A percentile compares a stretch with the other conserved stretches of the same genome.
phyloP scores from a whole-genome alignment of 2,797 vertebrate genomes.

The Girardinus metallicus region DNA sequence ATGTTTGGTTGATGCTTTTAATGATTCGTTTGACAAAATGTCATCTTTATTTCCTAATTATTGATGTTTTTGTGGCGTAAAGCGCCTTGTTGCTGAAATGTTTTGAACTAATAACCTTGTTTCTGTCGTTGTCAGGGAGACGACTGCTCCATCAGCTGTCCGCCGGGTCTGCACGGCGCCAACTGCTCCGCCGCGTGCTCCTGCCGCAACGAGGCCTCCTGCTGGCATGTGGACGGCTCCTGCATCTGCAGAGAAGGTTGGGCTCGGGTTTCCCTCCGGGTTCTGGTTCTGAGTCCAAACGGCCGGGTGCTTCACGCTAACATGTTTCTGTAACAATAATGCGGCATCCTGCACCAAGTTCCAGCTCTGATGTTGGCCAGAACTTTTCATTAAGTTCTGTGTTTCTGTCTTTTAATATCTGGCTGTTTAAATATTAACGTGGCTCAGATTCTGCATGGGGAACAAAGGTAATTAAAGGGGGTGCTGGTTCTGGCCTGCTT shows the following conservation, averaged over 20 bases:
- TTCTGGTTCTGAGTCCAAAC: background rate
- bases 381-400: background rate
- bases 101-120: background rate
- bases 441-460: background rate
- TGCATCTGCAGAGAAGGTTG: constrained; percentile 92
- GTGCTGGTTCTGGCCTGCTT: background rate
- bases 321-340: background rate
- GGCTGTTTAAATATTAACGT: background rate
- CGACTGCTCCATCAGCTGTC: constrained; percentile 88
- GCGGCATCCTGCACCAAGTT: background rate
- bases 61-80: too few relatives aligned
- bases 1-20: too few relatives aligned
- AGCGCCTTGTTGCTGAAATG: too few relatives aligned
- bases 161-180: constrained; percentile 85
- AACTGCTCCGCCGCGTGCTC: constrained; percentile 90
- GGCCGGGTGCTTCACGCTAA: too few relatives aligned
- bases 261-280: background rate
- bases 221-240: constrained; percentile 89
- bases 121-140: constrained; percentile 82
- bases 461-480: constrained; percentile 2
- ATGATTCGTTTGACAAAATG: too few relatives aligned
- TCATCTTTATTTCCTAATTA: too few relatives aligned
- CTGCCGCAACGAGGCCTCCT: constrained; percentile 86
- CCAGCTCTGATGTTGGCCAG: background rate
- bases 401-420: constrained; percentile 1